Conservation (phyloP, 2,113 vertebrate species). For the Calyptomena viridis region DNA sequence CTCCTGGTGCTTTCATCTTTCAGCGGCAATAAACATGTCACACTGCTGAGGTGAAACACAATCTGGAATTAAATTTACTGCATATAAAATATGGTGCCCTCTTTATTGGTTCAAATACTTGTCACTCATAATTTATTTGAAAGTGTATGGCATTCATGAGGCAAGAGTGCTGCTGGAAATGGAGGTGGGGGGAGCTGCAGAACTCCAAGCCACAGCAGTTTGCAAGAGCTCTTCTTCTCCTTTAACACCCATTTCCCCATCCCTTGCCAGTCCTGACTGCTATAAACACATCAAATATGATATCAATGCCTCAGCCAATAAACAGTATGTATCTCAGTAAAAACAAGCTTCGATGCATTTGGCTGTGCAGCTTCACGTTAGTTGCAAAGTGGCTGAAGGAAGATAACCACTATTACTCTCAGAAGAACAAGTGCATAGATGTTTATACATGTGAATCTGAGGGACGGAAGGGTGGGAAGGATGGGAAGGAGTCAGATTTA, state of each 20-base stretch:
- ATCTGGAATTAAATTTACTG: conserved; percentile 99
- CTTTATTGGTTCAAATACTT: conserved; percentile 98
- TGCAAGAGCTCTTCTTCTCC: conserved; percentile 32
- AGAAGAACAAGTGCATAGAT: neutral
- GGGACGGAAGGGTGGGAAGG: neutral
- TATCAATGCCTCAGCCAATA: neutral
- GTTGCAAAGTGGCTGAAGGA: neutral
- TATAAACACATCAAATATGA: conserved; percentile 40
- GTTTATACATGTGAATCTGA: neutral
- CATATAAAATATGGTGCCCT: conserved; percentile 97
- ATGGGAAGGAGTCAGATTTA: neutral
- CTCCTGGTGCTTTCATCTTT: conserved; percentile 85
- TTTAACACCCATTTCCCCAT: conserved; percentile 13
- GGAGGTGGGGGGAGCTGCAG: conserved; percentile 33
- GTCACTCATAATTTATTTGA: conserved; percentile 98
- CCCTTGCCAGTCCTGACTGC: conserved; percentile 47
- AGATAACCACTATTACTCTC: conserved; percentile 5
- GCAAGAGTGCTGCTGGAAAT: conserved; percentile 70
- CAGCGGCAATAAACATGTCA: conserved; percentile 96
- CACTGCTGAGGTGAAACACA: conserved; percentile 87
- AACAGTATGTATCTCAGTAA: neutral
- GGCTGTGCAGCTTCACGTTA: neutral
- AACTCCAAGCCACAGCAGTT: conserved; percentile 16
- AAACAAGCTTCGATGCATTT: neutral
- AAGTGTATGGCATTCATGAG: conserved; percentile 84